These are phyloP conservation scores for Polydesmus complanatus DNA, from an alignment of 2,888 invertebrate species.

Conservation along the genomic window DNA sequence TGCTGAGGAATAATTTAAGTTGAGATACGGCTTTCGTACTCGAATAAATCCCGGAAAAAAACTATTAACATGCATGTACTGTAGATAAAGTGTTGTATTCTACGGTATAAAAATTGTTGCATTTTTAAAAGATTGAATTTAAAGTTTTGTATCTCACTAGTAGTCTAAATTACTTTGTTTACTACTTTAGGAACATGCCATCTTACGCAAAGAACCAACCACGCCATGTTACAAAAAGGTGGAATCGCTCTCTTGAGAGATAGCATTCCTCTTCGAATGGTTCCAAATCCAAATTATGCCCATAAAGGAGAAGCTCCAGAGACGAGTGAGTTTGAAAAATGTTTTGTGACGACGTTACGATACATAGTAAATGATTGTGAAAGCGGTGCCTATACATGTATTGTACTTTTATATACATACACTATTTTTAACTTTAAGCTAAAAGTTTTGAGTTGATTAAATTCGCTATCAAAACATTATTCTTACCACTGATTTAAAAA, in stretches of 20 bases:
- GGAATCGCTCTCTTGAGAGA: neutral
- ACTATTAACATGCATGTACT: neutral
- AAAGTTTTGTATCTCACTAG: no score
- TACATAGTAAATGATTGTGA: no score
- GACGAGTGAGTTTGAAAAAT: neutral
- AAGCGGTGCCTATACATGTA: no score
- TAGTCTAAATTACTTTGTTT: neutral
- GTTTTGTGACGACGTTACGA: no score
- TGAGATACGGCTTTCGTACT: no score
- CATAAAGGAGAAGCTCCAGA: neutral
- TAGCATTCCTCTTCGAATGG: neutral
- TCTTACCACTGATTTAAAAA: no score
- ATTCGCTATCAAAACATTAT: no score
- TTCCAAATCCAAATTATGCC: constrained; percentile 1
- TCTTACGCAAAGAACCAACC: neutral
- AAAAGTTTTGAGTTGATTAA: no score
- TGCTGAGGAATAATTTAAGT: no score
- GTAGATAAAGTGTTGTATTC: neutral
- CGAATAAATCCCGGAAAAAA: neutral
- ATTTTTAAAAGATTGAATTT: neutral
- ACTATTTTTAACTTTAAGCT: no score
- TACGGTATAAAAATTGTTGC: neutral
- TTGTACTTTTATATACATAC: no score
- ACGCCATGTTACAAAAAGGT: neutral
- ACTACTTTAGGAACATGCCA: neutral